A percentile compares a stretch with the other conserved stretches of the same genome.
These are phyloP conservation scores for Papilio glaucus DNA, from an alignment of 1,140 invertebrate genomes.

Conservation along the genomic window DNA sequence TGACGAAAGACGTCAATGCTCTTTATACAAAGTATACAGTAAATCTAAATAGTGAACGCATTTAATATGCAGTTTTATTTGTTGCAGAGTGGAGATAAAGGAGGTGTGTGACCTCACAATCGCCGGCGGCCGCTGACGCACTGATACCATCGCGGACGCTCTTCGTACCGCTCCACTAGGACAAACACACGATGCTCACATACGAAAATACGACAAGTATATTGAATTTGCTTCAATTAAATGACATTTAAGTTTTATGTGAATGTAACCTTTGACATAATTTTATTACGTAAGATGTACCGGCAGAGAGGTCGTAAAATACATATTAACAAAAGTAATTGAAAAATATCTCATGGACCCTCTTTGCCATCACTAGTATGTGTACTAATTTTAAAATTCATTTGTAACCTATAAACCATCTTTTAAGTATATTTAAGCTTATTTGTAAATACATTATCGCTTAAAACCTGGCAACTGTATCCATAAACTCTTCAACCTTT, in stretches of 20 bases:
- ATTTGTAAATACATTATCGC: no score
- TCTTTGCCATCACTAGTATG: no score
- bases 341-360: no score
- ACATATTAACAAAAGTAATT: not conserved
- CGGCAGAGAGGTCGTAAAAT: not conserved
- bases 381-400: no score
- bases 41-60: no score
- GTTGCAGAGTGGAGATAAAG: slow-evolving; percentile 6
- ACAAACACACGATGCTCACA: not conserved
- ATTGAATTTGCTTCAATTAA: not conserved
- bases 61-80: slow-evolving; percentile 2
- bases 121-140: not conserved
- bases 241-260: not conserved
- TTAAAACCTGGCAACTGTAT: no score
- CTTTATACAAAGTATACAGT: no score
- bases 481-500: no score
- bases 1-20: no score
- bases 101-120: slow-evolving; percentile 4
- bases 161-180: not conserved
- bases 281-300: no score
- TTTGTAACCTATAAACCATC: no score
- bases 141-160: not conserved
- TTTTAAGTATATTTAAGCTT: no score
- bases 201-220: not conserved
- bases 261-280: not conserved